phyloP scores from a whole-genome alignment of 2,888 invertebrate species.

The Zonitis immaculata region DNA sequence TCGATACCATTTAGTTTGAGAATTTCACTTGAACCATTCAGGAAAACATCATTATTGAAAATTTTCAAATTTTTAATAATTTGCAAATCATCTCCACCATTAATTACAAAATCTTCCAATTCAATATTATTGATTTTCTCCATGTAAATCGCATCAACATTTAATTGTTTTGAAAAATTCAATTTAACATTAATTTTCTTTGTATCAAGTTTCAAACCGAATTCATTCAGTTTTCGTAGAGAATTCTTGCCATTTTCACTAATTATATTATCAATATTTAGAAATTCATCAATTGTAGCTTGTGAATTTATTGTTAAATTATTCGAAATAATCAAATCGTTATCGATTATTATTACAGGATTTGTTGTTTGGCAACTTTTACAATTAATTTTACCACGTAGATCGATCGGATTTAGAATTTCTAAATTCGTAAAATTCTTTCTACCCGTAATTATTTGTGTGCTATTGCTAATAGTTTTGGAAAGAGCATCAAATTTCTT shows the following conservation, averaged over 20 bases:
- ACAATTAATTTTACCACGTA: slow-evolving; percentile 50
- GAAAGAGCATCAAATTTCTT: slow-evolving; percentile 49
- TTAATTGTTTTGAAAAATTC: slow-evolving; percentile 39
- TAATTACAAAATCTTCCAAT: slow-evolving; percentile 46
- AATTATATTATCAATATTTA: slow-evolving; percentile 42
- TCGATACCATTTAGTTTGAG: slow-evolving; percentile 49
- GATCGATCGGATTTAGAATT: slow-evolving; percentile 47
- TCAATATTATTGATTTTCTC: slow-evolving; percentile 50
- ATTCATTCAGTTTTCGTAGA: slow-evolving; percentile 36
- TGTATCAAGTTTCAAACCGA: slow-evolving; percentile 40
- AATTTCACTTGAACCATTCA: slow-evolving; percentile 46
- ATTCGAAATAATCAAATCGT: slow-evolving; percentile 46
- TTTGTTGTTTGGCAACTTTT: slow-evolving; percentile 45
- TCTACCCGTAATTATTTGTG: slow-evolving; percentile 48
- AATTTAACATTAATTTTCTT: slow-evolving; percentile 41
- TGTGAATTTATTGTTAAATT: slow-evolving; percentile 49
- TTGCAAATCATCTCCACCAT: slow-evolving; percentile 45
- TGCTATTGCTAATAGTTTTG: slow-evolving; percentile 41
- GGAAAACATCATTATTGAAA: slow-evolving; percentile 46
- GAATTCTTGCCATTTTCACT: slow-evolving; percentile 35
- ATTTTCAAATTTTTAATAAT: slow-evolving; percentile 51
- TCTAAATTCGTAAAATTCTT: slow-evolving; percentile 49
- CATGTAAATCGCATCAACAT: slow-evolving; percentile 43
- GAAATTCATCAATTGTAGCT: slow-evolving; percentile 46
- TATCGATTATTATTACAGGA: slow-evolving; percentile 48